Evolutionary conservation across 2,113 vertebrate genomes (phyloP).

Genomic region (Phrynosoma platyrhinos): DNA sequence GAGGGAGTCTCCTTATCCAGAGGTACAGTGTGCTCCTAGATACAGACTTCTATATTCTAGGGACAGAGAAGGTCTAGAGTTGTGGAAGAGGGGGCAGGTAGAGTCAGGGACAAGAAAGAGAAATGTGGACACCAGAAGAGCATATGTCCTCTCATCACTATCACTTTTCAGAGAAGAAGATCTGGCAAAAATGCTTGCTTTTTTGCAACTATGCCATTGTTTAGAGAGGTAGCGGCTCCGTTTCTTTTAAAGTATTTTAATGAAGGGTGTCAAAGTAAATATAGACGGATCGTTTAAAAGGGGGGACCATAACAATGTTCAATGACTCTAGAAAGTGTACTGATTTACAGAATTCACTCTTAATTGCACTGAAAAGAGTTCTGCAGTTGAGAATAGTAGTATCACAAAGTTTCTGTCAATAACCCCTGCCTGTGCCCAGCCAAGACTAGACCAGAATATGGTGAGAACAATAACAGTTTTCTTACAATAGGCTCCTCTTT

Average conservation of each 20-base stretch:
- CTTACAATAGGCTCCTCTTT: not conserved
- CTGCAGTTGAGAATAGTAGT: not conserved
- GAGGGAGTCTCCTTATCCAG: not conserved
- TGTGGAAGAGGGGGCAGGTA: not conserved
- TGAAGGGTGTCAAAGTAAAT: not conserved
- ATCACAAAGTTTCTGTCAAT: not conserved
- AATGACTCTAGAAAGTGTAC: not conserved
- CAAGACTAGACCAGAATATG: not conserved
- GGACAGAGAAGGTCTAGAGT: no score
- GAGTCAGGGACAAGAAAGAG: not conserved
- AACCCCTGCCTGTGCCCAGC: no score
- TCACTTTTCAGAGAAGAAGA: not conserved
- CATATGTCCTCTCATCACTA: not conserved
- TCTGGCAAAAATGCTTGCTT: not conserved
- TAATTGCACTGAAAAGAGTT: slow-evolving; percentile 1
- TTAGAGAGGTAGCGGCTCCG: not conserved
- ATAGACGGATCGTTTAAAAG: not conserved
- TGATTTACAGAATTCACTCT: not conserved
- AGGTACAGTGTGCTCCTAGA: not conserved
- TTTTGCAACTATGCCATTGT: slow-evolving; percentile 5
- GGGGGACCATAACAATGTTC: not conserved
- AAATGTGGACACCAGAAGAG: not conserved
- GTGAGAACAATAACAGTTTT: not conserved
- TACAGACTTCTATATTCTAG: not conserved
- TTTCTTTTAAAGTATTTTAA: slow-evolving; percentile 27